phyloP scores from a whole-genome alignment of 2,113 vertebrate genomes.

The Megaptera novaeangliae region DNA sequence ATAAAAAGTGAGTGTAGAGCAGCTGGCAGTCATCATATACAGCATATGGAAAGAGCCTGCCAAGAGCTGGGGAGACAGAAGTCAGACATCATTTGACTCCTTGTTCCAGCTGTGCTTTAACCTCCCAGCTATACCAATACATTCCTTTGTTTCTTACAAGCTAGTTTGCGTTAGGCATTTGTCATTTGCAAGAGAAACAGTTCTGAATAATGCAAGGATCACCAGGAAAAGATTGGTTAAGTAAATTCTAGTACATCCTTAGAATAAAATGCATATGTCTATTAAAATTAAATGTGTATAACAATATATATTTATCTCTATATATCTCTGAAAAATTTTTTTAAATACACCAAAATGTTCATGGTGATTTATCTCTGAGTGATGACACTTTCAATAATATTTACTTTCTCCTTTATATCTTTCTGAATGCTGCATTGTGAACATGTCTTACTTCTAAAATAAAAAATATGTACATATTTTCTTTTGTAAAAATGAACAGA shows the following conservation, averaged over 20 bases:
- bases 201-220: slow-evolving; percentile 4
- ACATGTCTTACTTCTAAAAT: background rate
- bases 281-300: background rate
- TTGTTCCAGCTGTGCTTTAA: background rate
- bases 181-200: background rate
- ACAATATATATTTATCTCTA: background rate
- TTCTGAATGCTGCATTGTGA: background rate
- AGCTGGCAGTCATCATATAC: background rate
- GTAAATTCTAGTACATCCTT: background rate
- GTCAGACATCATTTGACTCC: background rate
- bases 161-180: background rate
- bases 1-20: background rate
- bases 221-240: background rate
- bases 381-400: background rate
- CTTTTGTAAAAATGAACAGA: background rate
- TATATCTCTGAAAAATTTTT: background rate
- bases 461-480: background rate
- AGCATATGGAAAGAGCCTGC: background rate
- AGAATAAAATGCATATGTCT: background rate
- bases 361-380: background rate
- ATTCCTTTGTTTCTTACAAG: background rate
- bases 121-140: background rate
- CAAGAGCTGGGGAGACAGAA: background rate
- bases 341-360: background rate
- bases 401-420: background rate